These are phyloP conservation scores for Garrulus glandarius DNA, from an alignment of 2,797 vertebrate genomes.

Conservation along the genomic window DNA sequence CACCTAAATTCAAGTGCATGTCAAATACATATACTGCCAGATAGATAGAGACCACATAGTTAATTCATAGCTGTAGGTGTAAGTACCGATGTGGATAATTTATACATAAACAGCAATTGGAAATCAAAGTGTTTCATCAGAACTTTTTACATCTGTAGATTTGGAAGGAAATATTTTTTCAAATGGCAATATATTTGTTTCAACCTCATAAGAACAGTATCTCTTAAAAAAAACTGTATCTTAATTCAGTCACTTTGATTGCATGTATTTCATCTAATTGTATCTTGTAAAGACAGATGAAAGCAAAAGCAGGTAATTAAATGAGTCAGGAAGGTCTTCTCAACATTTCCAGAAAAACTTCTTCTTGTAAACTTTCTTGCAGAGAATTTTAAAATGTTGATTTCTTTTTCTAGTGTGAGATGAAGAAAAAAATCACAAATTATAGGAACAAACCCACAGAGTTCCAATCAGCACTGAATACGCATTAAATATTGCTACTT, in stretches of 20 bases:
- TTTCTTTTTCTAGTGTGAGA: neutral
- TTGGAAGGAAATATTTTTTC: neutral
- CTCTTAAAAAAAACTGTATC: accelerated
- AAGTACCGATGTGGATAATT: neutral
- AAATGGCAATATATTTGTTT: neutral
- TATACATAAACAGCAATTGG: neutral
- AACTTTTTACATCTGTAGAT: neutral
- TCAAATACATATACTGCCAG: neutral
- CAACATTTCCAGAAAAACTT: neutral
- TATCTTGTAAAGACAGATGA: neutral
- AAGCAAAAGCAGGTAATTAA: neutral
- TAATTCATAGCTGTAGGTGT: neutral
- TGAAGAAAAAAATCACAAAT: neutral
- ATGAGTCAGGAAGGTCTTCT: neutral
- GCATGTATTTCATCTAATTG: neutral
- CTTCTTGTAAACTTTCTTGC: neutral
- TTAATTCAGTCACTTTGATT: neutral
- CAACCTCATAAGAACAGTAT: neutral
- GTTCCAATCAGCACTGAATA: neutral
- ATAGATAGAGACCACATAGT: neutral
- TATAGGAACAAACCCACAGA: neutral
- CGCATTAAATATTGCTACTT: neutral
- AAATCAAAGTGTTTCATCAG: neutral
- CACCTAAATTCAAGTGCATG: neutral
- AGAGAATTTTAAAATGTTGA: neutral